These are phyloP conservation scores for Tadarida brasiliensis DNA, from an alignment of 2,797 vertebrate species.

Conservation along the genomic window DNA sequence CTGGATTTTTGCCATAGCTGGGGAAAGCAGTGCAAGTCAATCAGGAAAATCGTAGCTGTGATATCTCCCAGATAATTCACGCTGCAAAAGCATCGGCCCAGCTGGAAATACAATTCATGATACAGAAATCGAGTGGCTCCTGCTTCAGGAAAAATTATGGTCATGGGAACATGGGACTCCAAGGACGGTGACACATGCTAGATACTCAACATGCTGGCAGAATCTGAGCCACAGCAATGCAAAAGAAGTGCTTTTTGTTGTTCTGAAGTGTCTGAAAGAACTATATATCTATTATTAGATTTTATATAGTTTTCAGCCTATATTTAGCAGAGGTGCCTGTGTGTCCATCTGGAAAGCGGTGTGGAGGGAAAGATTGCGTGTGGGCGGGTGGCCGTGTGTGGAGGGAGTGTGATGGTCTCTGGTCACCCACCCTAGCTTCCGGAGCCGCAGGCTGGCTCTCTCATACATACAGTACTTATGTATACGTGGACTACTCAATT, in stretches of 20 bases:
- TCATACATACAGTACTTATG: not conserved
- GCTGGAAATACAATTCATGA: not conserved
- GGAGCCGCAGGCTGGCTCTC: not conserved
- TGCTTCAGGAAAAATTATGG: conserved; percentile 17
- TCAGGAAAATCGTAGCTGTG: not conserved
- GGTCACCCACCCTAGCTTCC: not conserved
- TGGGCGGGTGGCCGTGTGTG: no score
- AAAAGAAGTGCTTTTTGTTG: not conserved
- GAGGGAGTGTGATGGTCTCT: not conserved
- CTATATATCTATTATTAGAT: not conserved
- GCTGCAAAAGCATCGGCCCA: not conserved
- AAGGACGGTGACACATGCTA: not conserved
- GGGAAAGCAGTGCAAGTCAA: not conserved
- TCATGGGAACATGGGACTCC: not conserved
- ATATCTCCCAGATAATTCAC: not conserved
- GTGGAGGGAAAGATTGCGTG: not conserved
- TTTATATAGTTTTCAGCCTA: not conserved
- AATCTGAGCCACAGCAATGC: not conserved
- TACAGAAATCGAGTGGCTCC: not conserved
- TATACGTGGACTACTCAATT: not conserved
- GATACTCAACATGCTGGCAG: not conserved
- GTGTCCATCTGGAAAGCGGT: not conserved
- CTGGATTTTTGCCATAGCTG: not conserved
- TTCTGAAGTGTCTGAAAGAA: conserved; percentile 38
- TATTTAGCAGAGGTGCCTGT: not conserved